Conservation (phyloP, 2,888 invertebrate genomes). For the Diadegma fenestrale region DNA sequence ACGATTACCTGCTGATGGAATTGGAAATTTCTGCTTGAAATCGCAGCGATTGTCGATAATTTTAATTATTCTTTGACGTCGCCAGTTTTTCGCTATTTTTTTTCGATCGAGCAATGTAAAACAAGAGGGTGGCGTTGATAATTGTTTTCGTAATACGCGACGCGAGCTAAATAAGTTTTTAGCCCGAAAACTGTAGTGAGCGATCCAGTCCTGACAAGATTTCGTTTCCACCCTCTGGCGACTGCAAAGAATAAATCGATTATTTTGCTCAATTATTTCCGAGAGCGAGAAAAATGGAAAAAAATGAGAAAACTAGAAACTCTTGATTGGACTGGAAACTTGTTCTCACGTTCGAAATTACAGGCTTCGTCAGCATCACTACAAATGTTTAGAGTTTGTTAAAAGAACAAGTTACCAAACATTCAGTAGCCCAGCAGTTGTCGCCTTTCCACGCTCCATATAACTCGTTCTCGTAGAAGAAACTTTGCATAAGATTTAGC, state of each 20-base stretch:
- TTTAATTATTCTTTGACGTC: constrained; percentile 22
- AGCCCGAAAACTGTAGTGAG: neutral
- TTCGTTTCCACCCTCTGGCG: neutral
- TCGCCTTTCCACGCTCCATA: neutral
- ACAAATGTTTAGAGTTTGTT: constrained; percentile 23
- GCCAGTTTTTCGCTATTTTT: neutral
- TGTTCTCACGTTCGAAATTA: neutral
- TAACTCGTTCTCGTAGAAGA: constrained; percentile 19
- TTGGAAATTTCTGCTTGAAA: neutral
- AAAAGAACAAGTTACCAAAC: neutral
- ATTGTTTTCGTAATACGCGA: constrained; percentile 6
- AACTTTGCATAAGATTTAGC: neutral
- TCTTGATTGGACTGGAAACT: constrained; percentile 27
- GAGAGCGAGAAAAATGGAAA: neutral
- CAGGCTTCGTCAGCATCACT: neutral
- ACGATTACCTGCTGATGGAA: neutral
- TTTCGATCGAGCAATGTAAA: constrained; percentile 15
- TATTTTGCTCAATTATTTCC: neutral
- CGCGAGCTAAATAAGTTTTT: constrained; percentile 24
- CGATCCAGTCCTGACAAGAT: neutral
- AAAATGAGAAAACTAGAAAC: constrained; percentile 3
- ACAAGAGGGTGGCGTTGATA: neutral
- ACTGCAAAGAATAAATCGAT: neutral
- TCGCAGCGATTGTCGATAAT: neutral
- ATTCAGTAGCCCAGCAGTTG: neutral